Base-by-base conservation (phyloP, 2,797 vertebrate species). In the Halcyon badia region DNA sequence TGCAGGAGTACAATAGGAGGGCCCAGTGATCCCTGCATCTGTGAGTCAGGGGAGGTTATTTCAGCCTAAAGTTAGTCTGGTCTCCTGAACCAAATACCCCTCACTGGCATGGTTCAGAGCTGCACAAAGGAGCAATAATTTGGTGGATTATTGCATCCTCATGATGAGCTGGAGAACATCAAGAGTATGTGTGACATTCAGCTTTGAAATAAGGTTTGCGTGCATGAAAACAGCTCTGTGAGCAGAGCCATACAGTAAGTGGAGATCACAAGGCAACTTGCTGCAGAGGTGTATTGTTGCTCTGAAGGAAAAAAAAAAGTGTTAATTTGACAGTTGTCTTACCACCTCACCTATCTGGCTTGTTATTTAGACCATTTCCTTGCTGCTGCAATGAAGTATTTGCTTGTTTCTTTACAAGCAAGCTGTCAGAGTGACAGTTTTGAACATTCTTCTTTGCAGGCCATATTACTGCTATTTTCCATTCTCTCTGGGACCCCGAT, bases 401-500 rank as follows among this genome's bases (percentile, higher is more conserved):
- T 91, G n/a, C 26, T 58, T 86, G 7, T 56, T 84, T 68, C 71
- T 73, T 71, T 73, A 28, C 20, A 42, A 39, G 6, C 46, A 75
- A 58, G 26, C 22, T 16, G 16, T 46, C 12, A 58, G 52, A 83
- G 18, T 81, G 54, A 91, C 31, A n/a, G 0, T 37, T 93, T 16
- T 33, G 58, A 77, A 10, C 5, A 0, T 48, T 72, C 25, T 73
- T 61, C 64, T 94, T 90, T 18, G n/a, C 91, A 99, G 99, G 97
- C 99, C 99, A 0, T 98, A 99, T 88, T 99, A 98, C 96, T 98
- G 98, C 93, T 99, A 99, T 96, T 99, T 98, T 87, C 99, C 99
- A 6, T 99, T 99, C 96, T 96, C 99, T 8, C 97, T 99, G 62
- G 99, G 99, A 8, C 98, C 99, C 35, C 98, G 99, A 8, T 98